phyloP scores from a whole-genome alignment of 2,888 invertebrate species.

The Cyaniris semiargus region DNA sequence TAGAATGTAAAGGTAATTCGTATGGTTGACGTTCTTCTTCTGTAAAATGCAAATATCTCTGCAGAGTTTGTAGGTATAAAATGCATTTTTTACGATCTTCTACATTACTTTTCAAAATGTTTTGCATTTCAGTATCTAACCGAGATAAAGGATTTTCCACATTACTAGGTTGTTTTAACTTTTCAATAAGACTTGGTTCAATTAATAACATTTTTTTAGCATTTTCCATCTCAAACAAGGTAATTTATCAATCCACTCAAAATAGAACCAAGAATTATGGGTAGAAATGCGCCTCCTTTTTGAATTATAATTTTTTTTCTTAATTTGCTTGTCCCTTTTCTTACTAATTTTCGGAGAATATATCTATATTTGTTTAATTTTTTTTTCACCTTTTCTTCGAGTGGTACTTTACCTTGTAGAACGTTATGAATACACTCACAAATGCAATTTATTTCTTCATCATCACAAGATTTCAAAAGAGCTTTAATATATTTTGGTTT shows the following conservation, averaged over 20 bases:
- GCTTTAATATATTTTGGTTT: no score
- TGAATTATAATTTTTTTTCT: no score
- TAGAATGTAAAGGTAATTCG: slow-evolving; percentile 34
- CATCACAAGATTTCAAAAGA: no score
- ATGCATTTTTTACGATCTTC: slow-evolving; percentile 44
- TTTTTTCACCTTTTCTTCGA: no score
- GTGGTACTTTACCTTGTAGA: no score
- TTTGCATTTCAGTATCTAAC: slow-evolving; percentile 42
- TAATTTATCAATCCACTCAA: no score
- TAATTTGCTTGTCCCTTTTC: no score
- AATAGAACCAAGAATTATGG: no score
- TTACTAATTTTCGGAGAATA: no score
- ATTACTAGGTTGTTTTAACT: slow-evolving; percentile 34
- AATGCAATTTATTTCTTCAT: no score
- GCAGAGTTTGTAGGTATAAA: slow-evolving; percentile 44
- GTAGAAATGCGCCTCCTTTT: no score
- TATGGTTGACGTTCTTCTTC: slow-evolving; percentile 40
- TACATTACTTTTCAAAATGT: slow-evolving; percentile 40
- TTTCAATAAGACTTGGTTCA: slow-evolving; percentile 41
- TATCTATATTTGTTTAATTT: no score
- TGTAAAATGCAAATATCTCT: slow-evolving; percentile 43
- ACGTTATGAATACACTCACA: slow-evolving; percentile 41
- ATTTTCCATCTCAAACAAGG: slow-evolving; percentile 34
- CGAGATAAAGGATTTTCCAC: slow-evolving; percentile 36
- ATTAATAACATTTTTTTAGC: slow-evolving; percentile 42